Percentiles rank a stretch among this genome's conserved stretches.
Conservation (phyloP, 2,797 vertebrate genomes). For the Silurus lanzhouensis region DNA sequence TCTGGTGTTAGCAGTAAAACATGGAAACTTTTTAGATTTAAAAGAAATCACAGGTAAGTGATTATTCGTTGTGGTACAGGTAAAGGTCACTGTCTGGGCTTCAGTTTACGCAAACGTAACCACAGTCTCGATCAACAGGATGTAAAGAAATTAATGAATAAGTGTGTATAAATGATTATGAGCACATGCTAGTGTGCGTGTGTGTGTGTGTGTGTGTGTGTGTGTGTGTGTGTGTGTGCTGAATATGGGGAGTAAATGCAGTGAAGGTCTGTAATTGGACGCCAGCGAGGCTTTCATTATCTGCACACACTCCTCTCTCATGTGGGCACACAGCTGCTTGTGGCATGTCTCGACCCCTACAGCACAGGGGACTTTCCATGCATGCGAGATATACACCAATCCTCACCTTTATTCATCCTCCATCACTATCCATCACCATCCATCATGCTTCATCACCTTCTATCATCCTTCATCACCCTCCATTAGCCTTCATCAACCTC, state of each 20-base stretch:
- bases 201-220: slow-evolving; percentile 7
- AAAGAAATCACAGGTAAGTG: background rate
- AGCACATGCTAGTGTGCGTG: background rate
- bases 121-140: background rate
- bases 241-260: slow-evolving; percentile 56
- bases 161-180: slow-evolving; percentile 21
- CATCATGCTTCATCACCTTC: background rate
- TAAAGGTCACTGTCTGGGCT: background rate
- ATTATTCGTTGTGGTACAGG: too few species aligned
- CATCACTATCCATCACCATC: background rate
- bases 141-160: slow-evolving; percentile 26
- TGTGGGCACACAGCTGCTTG: slow-evolving; percentile 96
- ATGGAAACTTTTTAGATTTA: background rate
- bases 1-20: background rate
- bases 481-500: background rate
- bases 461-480: background rate
- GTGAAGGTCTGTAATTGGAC: slow-evolving; percentile 64
- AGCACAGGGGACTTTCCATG: slow-evolving; percentile 84
- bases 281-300: slow-evolving; percentile 66
- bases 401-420: background rate
- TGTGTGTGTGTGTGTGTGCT: slow-evolving; percentile 9
- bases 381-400: slow-evolving; percentile 65
- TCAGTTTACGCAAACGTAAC: background rate
- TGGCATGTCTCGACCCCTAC: slow-evolving; percentile 83
- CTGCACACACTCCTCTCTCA: slow-evolving; percentile 76